Evolutionary conservation across 2,888 invertebrate genomes (phyloP).

Genomic region (Hesperia comma): DNA sequence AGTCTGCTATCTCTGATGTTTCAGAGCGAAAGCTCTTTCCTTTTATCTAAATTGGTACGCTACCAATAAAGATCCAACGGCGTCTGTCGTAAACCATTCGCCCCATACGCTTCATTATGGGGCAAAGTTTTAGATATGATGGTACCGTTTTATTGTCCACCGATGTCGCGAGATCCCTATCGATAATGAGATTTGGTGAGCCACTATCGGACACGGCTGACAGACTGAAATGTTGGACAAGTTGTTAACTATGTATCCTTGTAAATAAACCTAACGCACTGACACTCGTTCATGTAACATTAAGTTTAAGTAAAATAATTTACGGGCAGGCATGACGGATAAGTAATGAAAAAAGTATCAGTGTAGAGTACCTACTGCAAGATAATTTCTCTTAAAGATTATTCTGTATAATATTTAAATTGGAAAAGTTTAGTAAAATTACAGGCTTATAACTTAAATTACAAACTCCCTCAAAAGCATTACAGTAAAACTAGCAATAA

Average conservation of each 20-base stretch:
- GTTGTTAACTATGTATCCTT: slow-evolving; percentile 49
- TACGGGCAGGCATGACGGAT: background rate
- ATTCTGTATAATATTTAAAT: too few species aligned
- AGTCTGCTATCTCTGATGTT: slow-evolving; percentile 83
- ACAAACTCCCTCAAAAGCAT: slow-evolving; percentile 23
- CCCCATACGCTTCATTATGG: slow-evolving; percentile 84
- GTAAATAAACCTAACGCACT: slow-evolving; percentile 17
- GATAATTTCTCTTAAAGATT: too few species aligned
- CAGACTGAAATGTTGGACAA: slow-evolving; percentile 56
- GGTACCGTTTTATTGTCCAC: slow-evolving; percentile 83
- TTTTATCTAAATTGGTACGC: slow-evolving; percentile 84
- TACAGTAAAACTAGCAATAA: slow-evolving; percentile 15
- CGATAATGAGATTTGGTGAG: slow-evolving; percentile 77
- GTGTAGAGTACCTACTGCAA: slow-evolving; percentile 8
- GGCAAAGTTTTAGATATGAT: slow-evolving; percentile 83
- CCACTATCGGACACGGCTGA: slow-evolving; percentile 53
- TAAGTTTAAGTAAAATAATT: too few species aligned
- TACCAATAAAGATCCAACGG: slow-evolving; percentile 83
- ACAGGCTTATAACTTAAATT: slow-evolving; percentile 22
- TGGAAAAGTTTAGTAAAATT: too few species aligned
- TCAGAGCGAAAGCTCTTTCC: slow-evolving; percentile 82
- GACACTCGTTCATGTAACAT: too few species aligned
- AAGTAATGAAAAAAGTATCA: background rate
- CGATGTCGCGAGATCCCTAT: slow-evolving; percentile 82
- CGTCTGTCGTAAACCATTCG: slow-evolving; percentile 82